Conservation (phyloP, 2,888 invertebrate genomes). For the Sminthurides aquaticus region DNA sequence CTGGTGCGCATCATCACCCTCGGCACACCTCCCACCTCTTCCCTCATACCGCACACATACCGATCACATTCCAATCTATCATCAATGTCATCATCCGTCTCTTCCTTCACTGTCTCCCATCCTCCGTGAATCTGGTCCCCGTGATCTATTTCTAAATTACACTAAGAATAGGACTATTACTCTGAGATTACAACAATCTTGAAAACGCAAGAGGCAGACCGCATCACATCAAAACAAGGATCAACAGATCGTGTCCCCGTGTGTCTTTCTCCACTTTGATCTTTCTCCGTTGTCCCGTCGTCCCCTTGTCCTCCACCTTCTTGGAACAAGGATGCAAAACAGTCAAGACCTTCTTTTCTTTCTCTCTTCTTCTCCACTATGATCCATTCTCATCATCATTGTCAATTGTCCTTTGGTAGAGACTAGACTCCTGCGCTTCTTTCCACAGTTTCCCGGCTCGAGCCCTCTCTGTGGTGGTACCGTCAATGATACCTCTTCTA, state of each 20-base stretch:
- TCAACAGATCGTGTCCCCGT: neutral
- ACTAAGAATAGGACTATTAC: too few species aligned
- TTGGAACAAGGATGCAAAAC: too few species aligned
- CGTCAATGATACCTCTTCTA: too few species aligned
- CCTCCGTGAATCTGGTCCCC: neutral
- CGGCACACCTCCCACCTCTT: too few species aligned
- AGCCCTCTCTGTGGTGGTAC: too few species aligned
- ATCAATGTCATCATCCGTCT: neutral
- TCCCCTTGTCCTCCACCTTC: too few species aligned
- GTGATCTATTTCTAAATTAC: neutral
- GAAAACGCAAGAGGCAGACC: neutral
- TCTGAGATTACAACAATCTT: neutral
- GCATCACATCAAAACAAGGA: neutral
- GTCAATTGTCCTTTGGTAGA: too few species aligned
- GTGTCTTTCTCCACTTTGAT: neutral
- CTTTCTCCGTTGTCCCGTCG: too few species aligned
- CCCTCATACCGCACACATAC: neutral
- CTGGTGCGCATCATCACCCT: neutral
- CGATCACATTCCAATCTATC: neutral
- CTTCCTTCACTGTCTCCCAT: neutral
- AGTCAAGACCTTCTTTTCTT: too few species aligned
- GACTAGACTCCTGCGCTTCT: too few species aligned
- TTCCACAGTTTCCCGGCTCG: neutral
- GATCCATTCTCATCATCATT: too few species aligned
- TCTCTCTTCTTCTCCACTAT: too few species aligned